Percentiles rank a stretch among this genome's conserved stretches.
Evolutionary conservation across 1,140 invertebrate species (phyloP).

Genomic region (Drosophila kikkawai): DNA sequence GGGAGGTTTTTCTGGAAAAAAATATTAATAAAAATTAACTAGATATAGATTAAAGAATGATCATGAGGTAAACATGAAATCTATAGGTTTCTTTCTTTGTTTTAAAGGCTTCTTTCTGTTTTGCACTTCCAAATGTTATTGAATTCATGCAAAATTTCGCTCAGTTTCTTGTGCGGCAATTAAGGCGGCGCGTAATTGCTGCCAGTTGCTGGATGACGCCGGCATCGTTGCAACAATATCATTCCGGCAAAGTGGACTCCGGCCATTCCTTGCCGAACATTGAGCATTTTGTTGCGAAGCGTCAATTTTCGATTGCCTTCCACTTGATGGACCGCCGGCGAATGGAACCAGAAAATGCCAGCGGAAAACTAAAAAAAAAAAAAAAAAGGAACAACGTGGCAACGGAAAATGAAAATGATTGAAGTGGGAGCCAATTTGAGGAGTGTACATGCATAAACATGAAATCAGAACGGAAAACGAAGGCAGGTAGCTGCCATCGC

Average conservation of each 20-base stretch:
- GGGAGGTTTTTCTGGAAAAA: background rate
- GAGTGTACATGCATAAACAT: constrained; percentile 35
- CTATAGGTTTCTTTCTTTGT: no score
- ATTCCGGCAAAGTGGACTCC: constrained; percentile 37
- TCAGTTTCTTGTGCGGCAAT: constrained; percentile 61
- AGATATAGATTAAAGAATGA: no score
- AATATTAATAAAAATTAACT: no score
- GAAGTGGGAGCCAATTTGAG: constrained; percentile 63
- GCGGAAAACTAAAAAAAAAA: constrained; percentile 14
- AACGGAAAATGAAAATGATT: constrained; percentile 52
- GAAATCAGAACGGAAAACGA: constrained; percentile 50
- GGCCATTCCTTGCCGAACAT: constrained; percentile 49
- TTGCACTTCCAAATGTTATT: background rate
- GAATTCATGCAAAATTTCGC: background rate
- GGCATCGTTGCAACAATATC: constrained; percentile 35
- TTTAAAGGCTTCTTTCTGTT: background rate
- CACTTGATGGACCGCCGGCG: constrained; percentile 52
- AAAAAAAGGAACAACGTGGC: constrained; percentile 10
- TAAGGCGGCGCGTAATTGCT: constrained; percentile 81
- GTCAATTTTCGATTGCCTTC: constrained; percentile 75
- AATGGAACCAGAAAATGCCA: constrained; percentile 25
- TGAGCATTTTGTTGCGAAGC: constrained; percentile 70
- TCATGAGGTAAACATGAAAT: no score
- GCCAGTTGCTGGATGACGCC: constrained; percentile 66
- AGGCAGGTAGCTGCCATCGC: constrained; percentile 51